These are phyloP conservation scores for Lutjanus erythropterus DNA, from an alignment of 2,113 vertebrate genomes.

Conservation along the genomic window DNA sequence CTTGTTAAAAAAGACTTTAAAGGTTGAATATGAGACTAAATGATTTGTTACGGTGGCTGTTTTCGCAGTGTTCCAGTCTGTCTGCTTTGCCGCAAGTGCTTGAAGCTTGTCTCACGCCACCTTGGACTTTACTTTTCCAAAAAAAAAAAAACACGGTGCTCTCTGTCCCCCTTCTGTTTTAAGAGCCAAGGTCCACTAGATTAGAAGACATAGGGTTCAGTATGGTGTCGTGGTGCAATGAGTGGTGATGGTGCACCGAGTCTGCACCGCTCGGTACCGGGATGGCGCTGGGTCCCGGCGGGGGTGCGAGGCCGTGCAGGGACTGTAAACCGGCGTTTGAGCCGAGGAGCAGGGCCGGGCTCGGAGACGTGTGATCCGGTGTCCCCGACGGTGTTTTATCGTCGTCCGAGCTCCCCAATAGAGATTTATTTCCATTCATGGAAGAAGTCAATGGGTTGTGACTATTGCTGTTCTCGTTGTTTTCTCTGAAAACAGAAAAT, in stretches of 20 bases:
- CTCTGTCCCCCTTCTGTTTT: slow-evolving; percentile 77
- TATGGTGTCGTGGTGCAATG: slow-evolving; percentile 98
- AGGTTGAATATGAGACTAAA: slow-evolving; percentile 56
- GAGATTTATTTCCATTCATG: slow-evolving; percentile 97
- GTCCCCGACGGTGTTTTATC: slow-evolving; percentile 98
- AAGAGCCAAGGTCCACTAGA: slow-evolving; percentile 97
- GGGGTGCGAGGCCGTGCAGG: slow-evolving; percentile 94
- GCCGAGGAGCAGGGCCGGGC: slow-evolving; percentile 93
- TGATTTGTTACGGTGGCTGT: slow-evolving; percentile 61
- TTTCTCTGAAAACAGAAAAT: slow-evolving; percentile 89
- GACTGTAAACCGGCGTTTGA: slow-evolving; percentile 90
- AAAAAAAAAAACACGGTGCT: slow-evolving; percentile 14
- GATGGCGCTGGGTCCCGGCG: slow-evolving; percentile 96
- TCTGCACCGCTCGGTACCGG: slow-evolving; percentile 92
- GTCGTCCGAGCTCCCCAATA: slow-evolving; percentile 98
- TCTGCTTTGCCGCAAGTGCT: slow-evolving; percentile 76
- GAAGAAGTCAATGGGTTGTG: slow-evolving; percentile 95
- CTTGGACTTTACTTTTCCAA: slow-evolving; percentile 31
- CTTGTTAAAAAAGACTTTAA: slow-evolving; percentile 30
- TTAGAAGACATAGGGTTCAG: slow-evolving; percentile 99
- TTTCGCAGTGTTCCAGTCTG: slow-evolving; percentile 68
- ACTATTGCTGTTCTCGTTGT: slow-evolving; percentile 97
- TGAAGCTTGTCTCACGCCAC: slow-evolving; percentile 68
- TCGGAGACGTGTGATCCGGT: slow-evolving; percentile 95
- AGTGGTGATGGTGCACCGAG: slow-evolving; percentile 95